Conservation (phyloP, 2,113 vertebrate species). For the Xiphorhynchus elegans region DNA sequence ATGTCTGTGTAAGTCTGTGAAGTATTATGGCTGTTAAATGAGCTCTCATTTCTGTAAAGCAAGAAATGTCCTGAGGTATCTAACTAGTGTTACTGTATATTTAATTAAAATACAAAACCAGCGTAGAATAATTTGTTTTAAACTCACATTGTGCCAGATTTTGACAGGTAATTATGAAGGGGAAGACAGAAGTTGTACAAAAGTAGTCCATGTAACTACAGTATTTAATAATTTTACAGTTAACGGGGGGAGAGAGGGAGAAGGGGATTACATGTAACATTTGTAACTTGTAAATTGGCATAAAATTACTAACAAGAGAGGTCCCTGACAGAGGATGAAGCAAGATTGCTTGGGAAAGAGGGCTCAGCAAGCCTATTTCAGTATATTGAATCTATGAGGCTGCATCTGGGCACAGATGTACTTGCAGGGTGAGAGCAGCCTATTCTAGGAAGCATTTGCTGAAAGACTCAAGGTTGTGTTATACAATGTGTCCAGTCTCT, state of each 20-base stretch:
- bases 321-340: not conserved
- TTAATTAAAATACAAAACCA: conserved; percentile 2
- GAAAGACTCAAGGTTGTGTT: not conserved
- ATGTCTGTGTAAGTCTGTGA: not conserved
- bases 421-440: not conserved
- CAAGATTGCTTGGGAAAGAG: not conserved
- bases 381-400: not conserved
- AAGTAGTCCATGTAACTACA: not conserved
- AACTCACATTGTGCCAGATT: not conserved
- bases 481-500: fast-evolving
- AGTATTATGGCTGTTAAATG: not conserved
- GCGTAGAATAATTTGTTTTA: not conserved
- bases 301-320: not conserved
- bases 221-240: not conserved
- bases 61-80: not conserved
- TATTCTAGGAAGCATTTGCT: not conserved
- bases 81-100: not conserved
- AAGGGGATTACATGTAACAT: not conserved
- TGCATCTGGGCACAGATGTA: not conserved
- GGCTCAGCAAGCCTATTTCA: not conserved
- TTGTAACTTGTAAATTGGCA: not conserved
- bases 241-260: not conserved
- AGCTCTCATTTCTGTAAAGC: not conserved
- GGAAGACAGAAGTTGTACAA: not conserved
- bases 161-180: not conserved